Evolutionary conservation across 2,797 vertebrate species (phyloP).

Genomic region (Rallus crepitans): DNA sequence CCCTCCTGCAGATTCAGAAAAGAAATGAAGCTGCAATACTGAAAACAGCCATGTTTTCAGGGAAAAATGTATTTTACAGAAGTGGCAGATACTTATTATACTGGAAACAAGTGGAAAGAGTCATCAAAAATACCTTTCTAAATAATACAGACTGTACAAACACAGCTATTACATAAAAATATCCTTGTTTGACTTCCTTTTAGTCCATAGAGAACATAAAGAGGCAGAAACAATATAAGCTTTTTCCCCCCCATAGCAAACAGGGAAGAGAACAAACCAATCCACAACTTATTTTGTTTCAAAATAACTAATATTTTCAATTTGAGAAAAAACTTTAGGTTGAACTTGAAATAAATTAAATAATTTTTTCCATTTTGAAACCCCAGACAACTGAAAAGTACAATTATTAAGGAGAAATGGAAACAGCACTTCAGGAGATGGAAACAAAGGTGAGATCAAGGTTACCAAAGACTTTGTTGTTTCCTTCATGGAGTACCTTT

Average conservation of each 20-base stretch:
- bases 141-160: background rate
- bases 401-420: background rate
- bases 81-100: background rate
- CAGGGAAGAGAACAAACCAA: background rate
- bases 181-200: background rate
- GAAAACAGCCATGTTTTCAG: background rate
- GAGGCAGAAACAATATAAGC: background rate
- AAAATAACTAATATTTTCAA: too few relatives aligned
- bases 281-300: too few relatives aligned
- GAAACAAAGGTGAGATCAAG: background rate
- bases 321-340: too few relatives aligned
- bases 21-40: background rate
- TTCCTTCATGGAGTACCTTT: background rate
- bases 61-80: background rate
- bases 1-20: background rate
- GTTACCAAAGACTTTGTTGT: background rate
- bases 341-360: too few relatives aligned
- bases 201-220: background rate
- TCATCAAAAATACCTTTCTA: background rate
- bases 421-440: background rate
- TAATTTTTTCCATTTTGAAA: background rate
- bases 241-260: background rate
- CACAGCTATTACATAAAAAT: background rate
- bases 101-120: background rate
- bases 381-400: background rate